Evolutionary conservation across 2,113 vertebrate species (phyloP).

Genomic region (Hystrix cristata): DNA sequence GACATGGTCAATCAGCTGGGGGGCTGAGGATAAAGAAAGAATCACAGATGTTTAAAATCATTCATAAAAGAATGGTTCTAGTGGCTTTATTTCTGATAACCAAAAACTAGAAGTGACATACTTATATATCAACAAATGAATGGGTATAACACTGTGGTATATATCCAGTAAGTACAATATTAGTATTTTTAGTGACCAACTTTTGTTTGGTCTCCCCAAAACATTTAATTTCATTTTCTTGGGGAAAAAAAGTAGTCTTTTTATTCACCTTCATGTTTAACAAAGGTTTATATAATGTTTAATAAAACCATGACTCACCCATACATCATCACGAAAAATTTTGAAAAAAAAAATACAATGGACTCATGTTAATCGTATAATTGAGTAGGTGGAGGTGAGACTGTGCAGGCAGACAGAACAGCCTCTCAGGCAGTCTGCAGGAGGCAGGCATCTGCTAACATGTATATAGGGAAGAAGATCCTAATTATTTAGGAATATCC

Average conservation of each 20-base stretch:
- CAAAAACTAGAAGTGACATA: not conserved
- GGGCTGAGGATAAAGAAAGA: not conserved
- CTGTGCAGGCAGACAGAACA: not conserved
- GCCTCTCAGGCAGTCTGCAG: not conserved
- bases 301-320: not conserved
- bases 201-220: slow-evolving; percentile 4
- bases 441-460: not conserved
- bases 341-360: not conserved
- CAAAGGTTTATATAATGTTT: not conserved
- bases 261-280: not conserved
- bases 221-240: not conserved
- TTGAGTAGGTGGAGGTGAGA: not conserved
- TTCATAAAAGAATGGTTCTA: not conserved
- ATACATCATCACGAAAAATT: not conserved
- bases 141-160: not conserved
- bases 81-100: not conserved
- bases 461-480: not conserved
- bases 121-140: not conserved
- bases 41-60: not conserved
- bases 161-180: not conserved
- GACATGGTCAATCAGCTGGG: not conserved
- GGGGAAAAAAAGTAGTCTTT: not conserved
- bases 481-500: not conserved
- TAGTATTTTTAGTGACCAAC: not conserved
- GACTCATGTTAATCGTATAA: not conserved